Base-by-base conservation (phyloP, 2,797 vertebrate genomes). In the Prionace glauca region DNA sequence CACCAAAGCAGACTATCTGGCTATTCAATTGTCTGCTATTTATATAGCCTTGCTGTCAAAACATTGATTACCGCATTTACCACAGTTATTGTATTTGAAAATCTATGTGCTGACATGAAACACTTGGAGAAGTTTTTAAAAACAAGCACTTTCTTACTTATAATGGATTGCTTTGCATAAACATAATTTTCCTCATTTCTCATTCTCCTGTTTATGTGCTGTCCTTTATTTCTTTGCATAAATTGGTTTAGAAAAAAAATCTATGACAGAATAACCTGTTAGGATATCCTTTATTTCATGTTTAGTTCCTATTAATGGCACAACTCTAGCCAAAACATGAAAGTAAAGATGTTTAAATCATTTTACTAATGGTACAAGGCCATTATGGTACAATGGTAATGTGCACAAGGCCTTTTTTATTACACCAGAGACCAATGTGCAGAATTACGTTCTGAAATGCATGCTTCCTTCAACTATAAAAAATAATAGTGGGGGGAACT, bases 241-340 rank as follows among this genome's bases (percentile, higher is more conserved):
- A 84, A 45, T 84, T 84, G 45, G 81, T 84, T 84, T 45, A 45
- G 24, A 84, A 81, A 72, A 72, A 81, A 81, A 84, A 45, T 24
- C 41, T 45, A 22, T 84, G 18, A 36, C 36, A 84, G 81, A 45
- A 45, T 36, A 84, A 84, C 81, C 36, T 45, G 81, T 41, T 84
- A 84, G 81, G 81, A 84, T 84, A 84, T 84, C 81, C 81, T 84
- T 20, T 84, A 84, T 84, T 84, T 84, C 81, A 81, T 81, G 79
- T 81, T 41, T 41, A 81, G 79, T 20, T 81, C 36, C 79, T 81
- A 41, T 41, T 81, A 41, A 41, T 81, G 77, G n/a, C 14, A 81
- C 77, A 81, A 41, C n/a, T 41, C n/a, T 81, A 41, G 81, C 81
- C 81, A 84, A 84, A 45, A 84, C 36, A 84, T 45, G 20, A 84